These are phyloP conservation scores for Chrysocyon brachyurus DNA, from an alignment of 2,797 vertebrate species.

Conservation along the genomic window DNA sequence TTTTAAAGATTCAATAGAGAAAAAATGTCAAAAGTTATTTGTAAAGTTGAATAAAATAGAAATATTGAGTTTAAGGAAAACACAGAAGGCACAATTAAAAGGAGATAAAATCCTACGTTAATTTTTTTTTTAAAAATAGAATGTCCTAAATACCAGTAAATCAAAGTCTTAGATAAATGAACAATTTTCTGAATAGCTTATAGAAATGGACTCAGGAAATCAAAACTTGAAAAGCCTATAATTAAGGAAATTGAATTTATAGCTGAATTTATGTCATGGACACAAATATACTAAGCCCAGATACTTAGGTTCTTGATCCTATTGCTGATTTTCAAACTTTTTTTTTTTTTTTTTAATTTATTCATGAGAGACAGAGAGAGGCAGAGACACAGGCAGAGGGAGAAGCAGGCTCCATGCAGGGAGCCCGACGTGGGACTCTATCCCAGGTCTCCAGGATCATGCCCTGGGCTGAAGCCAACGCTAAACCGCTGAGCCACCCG, in stretches of 20 bases:
- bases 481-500: too few relatives aligned
- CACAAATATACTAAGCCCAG: not conserved
- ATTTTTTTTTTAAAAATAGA: not conserved
- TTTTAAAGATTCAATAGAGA: not conserved
- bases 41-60: not conserved
- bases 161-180: not conserved
- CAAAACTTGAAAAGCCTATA: not conserved
- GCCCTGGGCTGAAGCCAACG: too few relatives aligned
- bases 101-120: not conserved
- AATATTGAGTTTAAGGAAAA: not conserved
- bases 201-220: not conserved
- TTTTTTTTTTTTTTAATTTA: not conserved
- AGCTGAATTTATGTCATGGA: not conserved
- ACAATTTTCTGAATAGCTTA: not conserved
- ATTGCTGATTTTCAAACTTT: slow-evolving; percentile 8
- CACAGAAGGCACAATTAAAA: not conserved
- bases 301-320: not conserved
- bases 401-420: too few relatives aligned
- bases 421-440: too few relatives aligned
- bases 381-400: too few relatives aligned
- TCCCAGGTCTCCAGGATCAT: too few relatives aligned
- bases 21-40: slow-evolving; percentile 4
- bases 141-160: not conserved
- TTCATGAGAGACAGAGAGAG: too few relatives aligned
- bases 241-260: not conserved